Percentiles rank a stretch among this genome's conserved stretches.
Conservation (phyloP, 2,113 vertebrate genomes). For the Alosa alosa region DNA sequence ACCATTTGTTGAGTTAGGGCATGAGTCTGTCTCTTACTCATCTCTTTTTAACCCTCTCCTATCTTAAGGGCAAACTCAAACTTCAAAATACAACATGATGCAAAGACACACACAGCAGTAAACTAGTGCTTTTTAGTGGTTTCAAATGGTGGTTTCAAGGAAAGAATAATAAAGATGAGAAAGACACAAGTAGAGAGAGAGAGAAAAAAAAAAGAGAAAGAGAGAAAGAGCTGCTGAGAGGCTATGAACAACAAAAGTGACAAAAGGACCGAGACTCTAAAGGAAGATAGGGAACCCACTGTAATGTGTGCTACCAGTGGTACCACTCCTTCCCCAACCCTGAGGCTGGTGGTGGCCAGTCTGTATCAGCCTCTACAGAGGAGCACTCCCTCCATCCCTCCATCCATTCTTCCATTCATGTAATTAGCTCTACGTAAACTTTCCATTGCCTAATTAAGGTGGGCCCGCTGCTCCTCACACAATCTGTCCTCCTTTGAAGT, state of each 20-base stretch:
- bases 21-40: not conserved
- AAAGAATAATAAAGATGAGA: too few species aligned
- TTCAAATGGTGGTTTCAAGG: too few species aligned
- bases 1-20: not conserved
- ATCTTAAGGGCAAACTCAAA: too few species aligned
- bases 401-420: not conserved
- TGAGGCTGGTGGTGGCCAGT: not conserved
- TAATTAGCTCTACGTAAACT: constrained; percentile 25
- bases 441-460: constrained; percentile 21
- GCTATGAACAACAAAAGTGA: not conserved
- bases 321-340: not conserved
- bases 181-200: not conserved
- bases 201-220: not conserved
- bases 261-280: not conserved
- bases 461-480: not conserved
- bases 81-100: not conserved
- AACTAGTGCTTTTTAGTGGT: too few species aligned
- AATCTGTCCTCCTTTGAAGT: constrained; percentile 22
- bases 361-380: not conserved
- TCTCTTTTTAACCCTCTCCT: not conserved
- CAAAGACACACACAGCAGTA: not conserved
- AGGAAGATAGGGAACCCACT: not conserved
- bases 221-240: not conserved
- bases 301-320: not conserved
- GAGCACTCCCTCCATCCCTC: not conserved